Evolutionary conservation across 1,140 invertebrate species (phyloP).

Genomic region (Trachymyrmex cornetzi): DNA sequence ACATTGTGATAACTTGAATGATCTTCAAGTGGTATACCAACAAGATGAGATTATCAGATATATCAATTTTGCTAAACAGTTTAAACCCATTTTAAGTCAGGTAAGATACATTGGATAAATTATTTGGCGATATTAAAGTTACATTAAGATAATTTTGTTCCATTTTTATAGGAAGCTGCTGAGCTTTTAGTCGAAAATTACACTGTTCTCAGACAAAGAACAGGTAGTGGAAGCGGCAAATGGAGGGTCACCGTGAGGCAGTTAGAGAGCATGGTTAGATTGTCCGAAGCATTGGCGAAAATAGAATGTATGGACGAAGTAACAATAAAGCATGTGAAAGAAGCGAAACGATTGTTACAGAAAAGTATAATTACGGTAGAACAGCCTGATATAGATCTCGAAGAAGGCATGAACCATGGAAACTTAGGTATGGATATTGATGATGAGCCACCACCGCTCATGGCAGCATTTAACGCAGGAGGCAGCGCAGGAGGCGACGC

Average conservation of each 20-base stretch:
- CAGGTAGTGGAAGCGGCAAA: slow-evolving; percentile 90
- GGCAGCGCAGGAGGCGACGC: slow-evolving; percentile 70
- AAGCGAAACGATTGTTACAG: slow-evolving; percentile 96
- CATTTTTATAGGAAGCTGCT: slow-evolving; percentile 90
- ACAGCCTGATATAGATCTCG: slow-evolving; percentile 98
- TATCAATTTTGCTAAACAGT: slow-evolving; percentile 98
- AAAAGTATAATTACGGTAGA: slow-evolving; percentile 99
- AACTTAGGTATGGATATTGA: slow-evolving; percentile 87
- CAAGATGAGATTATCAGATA: slow-evolving; percentile 96
- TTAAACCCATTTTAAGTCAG: slow-evolving; percentile 96
- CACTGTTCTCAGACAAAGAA: slow-evolving; percentile 94
- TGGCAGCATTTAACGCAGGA: slow-evolving; percentile 82
- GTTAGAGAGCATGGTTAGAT: slow-evolving; percentile 98
- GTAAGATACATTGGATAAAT: slow-evolving; percentile 65
- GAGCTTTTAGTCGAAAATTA: slow-evolving; percentile 96
- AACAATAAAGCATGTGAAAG: slow-evolving; percentile 95
- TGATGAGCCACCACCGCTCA: slow-evolving; percentile 84
- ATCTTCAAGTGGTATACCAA: slow-evolving; percentile 93
- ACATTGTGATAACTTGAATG: slow-evolving; percentile 93
- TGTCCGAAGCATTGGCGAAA: slow-evolving; percentile 98
- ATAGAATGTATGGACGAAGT: slow-evolving; percentile 98
- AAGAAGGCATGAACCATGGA: slow-evolving; percentile 90
- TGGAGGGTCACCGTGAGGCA: slow-evolving; percentile 99
- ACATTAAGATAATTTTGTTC: not conserved
- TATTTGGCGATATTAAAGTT: not conserved